phyloP scores from a whole-genome alignment of 1,140 invertebrate species.

The Paramacrobiotus metropolitanus region DNA sequence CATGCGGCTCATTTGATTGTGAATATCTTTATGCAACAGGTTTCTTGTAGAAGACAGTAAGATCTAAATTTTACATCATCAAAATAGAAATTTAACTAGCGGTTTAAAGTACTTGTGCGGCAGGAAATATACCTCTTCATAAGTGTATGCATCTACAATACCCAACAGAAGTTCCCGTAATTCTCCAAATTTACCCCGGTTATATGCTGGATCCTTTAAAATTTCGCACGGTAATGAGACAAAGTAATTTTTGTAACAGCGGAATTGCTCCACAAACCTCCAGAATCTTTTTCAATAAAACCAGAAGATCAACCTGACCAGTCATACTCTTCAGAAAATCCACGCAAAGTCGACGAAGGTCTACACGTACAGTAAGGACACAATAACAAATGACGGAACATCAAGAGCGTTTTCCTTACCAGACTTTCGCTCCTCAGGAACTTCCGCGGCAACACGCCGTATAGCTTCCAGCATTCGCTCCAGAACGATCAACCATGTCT shows the following conservation, averaged over 20 bases:
- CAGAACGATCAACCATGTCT: background rate
- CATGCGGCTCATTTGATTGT: background rate
- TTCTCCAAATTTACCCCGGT: background rate
- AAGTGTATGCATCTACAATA: background rate
- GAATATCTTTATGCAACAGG: background rate
- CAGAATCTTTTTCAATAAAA: conserved; percentile 30
- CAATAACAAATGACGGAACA: too few species aligned
- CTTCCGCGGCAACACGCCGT: background rate
- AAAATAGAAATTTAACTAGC: background rate
- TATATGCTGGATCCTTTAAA: background rate
- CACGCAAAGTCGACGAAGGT: conserved; percentile 26
- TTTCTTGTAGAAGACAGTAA: background rate
- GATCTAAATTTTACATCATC: background rate
- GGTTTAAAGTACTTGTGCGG: too few species aligned
- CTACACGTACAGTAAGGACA: too few species aligned
- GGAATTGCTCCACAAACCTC: too few species aligned
- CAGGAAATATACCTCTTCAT: background rate
- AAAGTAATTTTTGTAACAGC: too few species aligned
- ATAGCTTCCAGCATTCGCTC: conserved; percentile 16
- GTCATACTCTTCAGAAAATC: conserved; percentile 33
- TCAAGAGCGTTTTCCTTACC: too few species aligned
- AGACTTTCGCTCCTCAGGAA: conserved; percentile 6
- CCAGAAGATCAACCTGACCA: conserved; percentile 30
- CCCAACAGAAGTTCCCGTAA: background rate
- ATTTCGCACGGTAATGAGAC: background rate